A percentile compares a stretch with the other conserved stretches of the same genome.
Conservation (phyloP, 2,888 invertebrate genomes). For the Dynastes hyllus region DNA sequence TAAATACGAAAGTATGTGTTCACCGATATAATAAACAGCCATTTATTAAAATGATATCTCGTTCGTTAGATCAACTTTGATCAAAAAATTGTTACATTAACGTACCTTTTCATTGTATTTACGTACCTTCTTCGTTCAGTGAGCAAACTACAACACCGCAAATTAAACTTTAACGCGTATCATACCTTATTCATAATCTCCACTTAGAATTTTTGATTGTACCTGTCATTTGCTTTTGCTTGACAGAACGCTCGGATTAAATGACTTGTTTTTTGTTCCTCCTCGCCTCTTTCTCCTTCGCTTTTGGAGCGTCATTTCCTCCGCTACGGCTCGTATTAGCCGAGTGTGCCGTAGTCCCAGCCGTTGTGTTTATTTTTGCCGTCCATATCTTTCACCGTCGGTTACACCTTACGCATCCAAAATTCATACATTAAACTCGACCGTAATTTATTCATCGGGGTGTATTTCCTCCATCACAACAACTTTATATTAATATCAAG, state of each 20-base stretch:
- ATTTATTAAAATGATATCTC: too few relatives aligned
- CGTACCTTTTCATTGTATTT: too few relatives aligned
- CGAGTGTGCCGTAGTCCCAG: neutral
- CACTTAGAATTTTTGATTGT: neutral
- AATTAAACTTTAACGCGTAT: neutral
- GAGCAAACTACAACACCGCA: neutral
- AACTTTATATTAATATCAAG: constrained; percentile 44
- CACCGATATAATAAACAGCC: too few relatives aligned
- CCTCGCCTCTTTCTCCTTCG: neutral
- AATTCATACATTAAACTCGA: constrained; percentile 41
- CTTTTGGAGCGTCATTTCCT: neutral
- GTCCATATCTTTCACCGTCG: neutral
- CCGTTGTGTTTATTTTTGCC: constrained; percentile 10
- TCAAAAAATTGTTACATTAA: too few relatives aligned
- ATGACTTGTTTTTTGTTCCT: neutral
- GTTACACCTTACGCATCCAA: constrained; percentile 36
- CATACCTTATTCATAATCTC: neutral
- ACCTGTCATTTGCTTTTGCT: neutral
- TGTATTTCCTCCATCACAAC: constrained; percentile 36
- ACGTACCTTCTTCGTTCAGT: too few relatives aligned
- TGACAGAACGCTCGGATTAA: neutral
- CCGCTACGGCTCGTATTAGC: neutral
- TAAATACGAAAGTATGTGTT: too few relatives aligned
- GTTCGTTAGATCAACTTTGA: too few relatives aligned
- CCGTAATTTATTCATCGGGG: constrained; percentile 38